A percentile compares a stretch with the other conserved stretches of the same genome.
Evolutionary conservation across 2,113 vertebrate genomes (phyloP).

Genomic region (Hippoglossus stenolepis): DNA sequence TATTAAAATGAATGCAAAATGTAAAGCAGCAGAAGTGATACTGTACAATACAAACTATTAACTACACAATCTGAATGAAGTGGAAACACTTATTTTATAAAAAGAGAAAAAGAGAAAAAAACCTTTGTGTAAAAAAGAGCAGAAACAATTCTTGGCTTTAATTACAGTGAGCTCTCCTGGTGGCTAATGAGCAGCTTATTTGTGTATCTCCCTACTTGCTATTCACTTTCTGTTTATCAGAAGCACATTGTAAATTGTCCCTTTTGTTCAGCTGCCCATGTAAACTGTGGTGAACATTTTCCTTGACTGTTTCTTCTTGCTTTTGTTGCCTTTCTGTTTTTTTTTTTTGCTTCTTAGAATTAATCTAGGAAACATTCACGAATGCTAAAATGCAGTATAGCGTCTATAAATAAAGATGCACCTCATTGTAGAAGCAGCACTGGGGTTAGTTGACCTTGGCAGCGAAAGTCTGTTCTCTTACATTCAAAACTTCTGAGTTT

Average conservation of each 20-base stretch:
- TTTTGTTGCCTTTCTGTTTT: not conserved
- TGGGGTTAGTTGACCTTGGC: constrained; percentile 31
- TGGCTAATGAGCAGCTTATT: no score
- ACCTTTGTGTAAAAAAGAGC: not conserved
- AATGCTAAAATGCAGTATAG: constrained; percentile 3
- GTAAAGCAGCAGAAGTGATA: not conserved
- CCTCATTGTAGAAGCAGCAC: not conserved
- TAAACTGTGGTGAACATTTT: not conserved
- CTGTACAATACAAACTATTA: not conserved
- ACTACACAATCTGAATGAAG: not conserved
- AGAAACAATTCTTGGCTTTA: not conserved
- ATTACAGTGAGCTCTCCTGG: not conserved
- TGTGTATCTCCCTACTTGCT: not conserved
- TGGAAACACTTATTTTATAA: no score
- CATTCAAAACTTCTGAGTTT: constrained; percentile 14
- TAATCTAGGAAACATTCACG: constrained; percentile 2
- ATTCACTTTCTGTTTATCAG: not conserved
- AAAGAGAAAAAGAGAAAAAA: not conserved
- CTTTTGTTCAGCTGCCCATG: no score
- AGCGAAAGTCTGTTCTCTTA: constrained; percentile 21
- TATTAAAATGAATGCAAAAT: not conserved
- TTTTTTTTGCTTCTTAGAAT: constrained; percentile 1
- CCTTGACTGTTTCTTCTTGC: not conserved
- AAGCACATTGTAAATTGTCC: not conserved
- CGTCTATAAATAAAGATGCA: constrained; percentile 14